Evolutionary conservation across 2,113 vertebrate species (phyloP).

Genomic region (Aphyosemion australe): DNA sequence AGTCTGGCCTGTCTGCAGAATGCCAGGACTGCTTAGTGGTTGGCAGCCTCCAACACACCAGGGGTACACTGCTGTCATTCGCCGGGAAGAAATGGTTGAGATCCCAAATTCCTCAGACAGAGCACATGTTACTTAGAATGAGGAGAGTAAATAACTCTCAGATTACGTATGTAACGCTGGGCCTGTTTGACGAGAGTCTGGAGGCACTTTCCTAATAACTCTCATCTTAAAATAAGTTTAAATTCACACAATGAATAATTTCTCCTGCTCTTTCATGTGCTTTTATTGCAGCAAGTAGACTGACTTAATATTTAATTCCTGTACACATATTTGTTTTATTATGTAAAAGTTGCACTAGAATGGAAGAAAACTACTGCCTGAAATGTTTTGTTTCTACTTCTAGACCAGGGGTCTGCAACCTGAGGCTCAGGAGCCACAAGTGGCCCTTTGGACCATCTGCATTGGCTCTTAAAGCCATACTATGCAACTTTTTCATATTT

Average conservation of each 20-base stretch:
- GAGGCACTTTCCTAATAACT: constrained; percentile 32
- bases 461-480: too few relatives aligned
- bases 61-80: constrained; percentile 73
- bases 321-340: too few relatives aligned
- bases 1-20: constrained; percentile 75
- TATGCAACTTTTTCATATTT: too few relatives aligned
- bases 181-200: constrained; percentile 35
- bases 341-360: too few relatives aligned
- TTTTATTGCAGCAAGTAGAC: neutral
- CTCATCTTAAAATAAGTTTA: constrained; percentile 23
- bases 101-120: constrained; percentile 70
- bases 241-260: neutral
- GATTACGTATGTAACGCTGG: too few relatives aligned
- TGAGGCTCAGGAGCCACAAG: too few relatives aligned
- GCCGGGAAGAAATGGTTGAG: constrained; percentile 60
- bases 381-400: too few relatives aligned
- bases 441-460: too few relatives aligned
- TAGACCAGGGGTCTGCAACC: too few relatives aligned
- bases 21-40: constrained; percentile 78
- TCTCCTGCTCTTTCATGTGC: neutral
- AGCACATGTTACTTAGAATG: constrained; percentile 51
- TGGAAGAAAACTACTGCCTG: too few relatives aligned
- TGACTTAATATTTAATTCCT: too few relatives aligned
- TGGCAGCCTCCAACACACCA: constrained; percentile 71
- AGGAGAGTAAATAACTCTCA: constrained; percentile 34